phyloP scores from a whole-genome alignment of 2,113 vertebrate genomes.

The Apaloderma vittatum region DNA sequence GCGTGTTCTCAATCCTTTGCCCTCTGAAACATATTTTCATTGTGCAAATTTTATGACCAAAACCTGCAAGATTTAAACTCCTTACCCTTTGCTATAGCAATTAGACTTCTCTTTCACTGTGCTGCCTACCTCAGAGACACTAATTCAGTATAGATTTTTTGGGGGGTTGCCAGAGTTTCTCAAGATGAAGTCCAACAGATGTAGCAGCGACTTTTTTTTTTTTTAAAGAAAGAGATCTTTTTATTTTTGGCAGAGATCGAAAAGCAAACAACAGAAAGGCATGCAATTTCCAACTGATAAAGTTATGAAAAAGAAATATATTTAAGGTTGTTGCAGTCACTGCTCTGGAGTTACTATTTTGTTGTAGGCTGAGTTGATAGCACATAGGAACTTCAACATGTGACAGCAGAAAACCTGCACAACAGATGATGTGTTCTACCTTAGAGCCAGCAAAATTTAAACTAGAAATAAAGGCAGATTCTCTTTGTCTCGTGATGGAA shows the following conservation, averaged over 20 bases:
- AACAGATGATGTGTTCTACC: background rate
- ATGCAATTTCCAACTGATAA: background rate
- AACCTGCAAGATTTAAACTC: background rate
- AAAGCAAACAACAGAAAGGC: background rate
- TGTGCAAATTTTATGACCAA: background rate
- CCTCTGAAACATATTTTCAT: background rate
- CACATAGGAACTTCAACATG: background rate
- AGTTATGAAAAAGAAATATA: background rate
- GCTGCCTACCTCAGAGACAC: background rate
- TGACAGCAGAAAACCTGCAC: background rate
- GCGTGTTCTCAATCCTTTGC: background rate
- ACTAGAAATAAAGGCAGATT: background rate
- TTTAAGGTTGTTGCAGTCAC: background rate
- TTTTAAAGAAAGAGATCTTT: background rate
- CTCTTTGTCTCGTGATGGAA: rapidly evolving
- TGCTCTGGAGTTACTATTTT: background rate
- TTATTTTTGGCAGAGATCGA: background rate
- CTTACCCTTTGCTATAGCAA: background rate
- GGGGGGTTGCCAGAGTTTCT: background rate
- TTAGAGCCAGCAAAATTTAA: background rate
- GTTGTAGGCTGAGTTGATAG: background rate
- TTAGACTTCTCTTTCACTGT: background rate
- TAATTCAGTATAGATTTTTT: background rate
- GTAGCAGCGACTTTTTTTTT: background rate
- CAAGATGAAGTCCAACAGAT: background rate